Percentiles rank a stretch among this genome's conserved stretches.
These are phyloP conservation scores for Athene cunicularia DNA, from an alignment of 2,113 vertebrate genomes.

Conservation along the genomic window DNA sequence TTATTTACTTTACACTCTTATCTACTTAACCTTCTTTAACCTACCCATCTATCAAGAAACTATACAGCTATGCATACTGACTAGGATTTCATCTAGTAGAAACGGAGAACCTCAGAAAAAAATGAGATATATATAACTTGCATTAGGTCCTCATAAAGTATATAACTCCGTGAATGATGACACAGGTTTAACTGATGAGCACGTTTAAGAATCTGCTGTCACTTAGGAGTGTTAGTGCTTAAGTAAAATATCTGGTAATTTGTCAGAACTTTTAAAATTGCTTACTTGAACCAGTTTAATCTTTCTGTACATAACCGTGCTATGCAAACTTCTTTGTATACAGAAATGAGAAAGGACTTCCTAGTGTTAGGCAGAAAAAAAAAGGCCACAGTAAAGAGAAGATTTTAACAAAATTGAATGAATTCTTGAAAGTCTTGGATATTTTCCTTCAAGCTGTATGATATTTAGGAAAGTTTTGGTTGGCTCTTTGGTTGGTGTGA, in stretches of 20 bases:
- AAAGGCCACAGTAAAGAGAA: not conserved
- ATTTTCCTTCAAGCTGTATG: not conserved
- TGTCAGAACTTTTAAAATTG: not conserved
- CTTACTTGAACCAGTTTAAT: not conserved
- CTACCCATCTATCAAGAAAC: not conserved
- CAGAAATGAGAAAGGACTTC: not conserved
- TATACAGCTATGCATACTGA: not conserved
- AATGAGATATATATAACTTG: not conserved
- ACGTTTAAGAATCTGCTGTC: not conserved
- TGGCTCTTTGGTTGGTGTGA: not conserved
- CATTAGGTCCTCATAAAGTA: not conserved
- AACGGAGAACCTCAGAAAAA: not conserved
- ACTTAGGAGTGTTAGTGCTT: not conserved
- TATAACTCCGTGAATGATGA: not conserved
- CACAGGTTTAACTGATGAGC: not conserved
- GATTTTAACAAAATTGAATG: not conserved
- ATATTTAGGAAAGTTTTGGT: not conserved
- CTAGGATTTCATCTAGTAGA: not conserved
- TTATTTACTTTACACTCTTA: not conserved
- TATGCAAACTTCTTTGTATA: not conserved
- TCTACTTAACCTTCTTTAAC: constrained; percentile 2
- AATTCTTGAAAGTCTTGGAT: not conserved
- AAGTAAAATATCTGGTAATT: not conserved
- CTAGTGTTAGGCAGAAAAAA: not conserved
- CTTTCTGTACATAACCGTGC: not conserved